Evolutionary conservation across 2,797 vertebrate species (phyloP).

Genomic region (Amniataba percoides): DNA sequence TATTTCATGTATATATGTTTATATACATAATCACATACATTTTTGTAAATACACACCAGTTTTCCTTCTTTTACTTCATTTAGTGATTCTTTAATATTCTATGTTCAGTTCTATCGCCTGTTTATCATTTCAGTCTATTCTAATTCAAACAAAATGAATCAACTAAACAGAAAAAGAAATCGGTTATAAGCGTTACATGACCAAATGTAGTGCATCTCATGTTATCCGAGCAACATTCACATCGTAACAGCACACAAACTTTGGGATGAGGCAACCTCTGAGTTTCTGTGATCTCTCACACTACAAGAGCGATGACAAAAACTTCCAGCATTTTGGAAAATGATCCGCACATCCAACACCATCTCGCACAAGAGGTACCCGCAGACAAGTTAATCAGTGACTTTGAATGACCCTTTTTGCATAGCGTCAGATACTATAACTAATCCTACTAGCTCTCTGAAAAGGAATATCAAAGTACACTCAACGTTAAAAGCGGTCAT

Average conservation of each 20-base stretch:
- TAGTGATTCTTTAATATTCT: neutral
- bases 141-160: neutral
- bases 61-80: neutral
- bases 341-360: no score
- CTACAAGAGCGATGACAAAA: no score
- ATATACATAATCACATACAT: no score
- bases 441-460: slow-evolving; percentile 17
- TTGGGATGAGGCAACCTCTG: no score
- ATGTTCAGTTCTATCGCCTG: neutral
- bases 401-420: neutral
- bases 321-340: no score
- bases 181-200: no score
- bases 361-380: neutral
- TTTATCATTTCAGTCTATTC: neutral
- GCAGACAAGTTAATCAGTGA: slow-evolving; percentile 2
- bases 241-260: no score
- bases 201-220: no score
- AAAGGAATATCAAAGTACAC: slow-evolving; percentile 26
- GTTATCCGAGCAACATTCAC: no score
- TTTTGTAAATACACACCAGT: no score
- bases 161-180: no score
- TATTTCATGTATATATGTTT: neutral
- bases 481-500: slow-evolving; percentile 38
- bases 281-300: no score
- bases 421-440: neutral